Base-by-base conservation (phyloP, 53 echinoderm and acorn worm genomes). In the Apostichopus leukothele region DNA sequence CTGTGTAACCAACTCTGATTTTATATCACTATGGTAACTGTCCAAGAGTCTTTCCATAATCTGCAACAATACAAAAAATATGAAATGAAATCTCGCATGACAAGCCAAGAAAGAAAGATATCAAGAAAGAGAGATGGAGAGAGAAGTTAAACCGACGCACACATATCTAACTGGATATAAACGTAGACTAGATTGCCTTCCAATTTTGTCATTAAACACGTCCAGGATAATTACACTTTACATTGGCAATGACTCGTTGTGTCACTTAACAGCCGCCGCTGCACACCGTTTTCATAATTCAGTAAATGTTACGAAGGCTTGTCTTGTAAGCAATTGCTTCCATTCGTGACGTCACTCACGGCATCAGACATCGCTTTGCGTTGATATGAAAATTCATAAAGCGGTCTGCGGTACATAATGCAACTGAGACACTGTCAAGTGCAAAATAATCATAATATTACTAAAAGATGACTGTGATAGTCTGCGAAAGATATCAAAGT, bases 281-380 rank as follows among this genome's bases (percentile, higher is more conserved):
- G 71, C 71, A 71, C 18, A 71, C 71, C 71, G 71, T 19, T 71
- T 16, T 4, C 63, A 11, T 63, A 63, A 13, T 16, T 13, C 63
- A 16, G 16, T 53, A 39, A 39, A 39, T 39, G 39, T 39, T 39
- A 39, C 39, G 39, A 39, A 57, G 53, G 81, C 55, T 81, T 79
- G 79, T 52, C 22, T 81, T 53, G 16, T 20, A 51, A 81, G 59
- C 59, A 81, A 81, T 81, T 57, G 53, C 59, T 8, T 81, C 59
- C 8, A 71, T 53, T 81, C 18, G 81, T 54, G 54, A 81, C 81
- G 81, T 81, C 81, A 81, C 21, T 10, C 5, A 57, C 11, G 53
- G 19, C 81, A 81, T 81, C 81, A 81, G 57, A 51, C 59, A 59
- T 54, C 11, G 57, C 81, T 11, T 54, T 19, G 4, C 20, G 18